Evolutionary conservation across 2,888 invertebrate genomes (phyloP), one percentile per base, ranked within the genome.

Genomic region (Mesorhabditis belari): DNA sequence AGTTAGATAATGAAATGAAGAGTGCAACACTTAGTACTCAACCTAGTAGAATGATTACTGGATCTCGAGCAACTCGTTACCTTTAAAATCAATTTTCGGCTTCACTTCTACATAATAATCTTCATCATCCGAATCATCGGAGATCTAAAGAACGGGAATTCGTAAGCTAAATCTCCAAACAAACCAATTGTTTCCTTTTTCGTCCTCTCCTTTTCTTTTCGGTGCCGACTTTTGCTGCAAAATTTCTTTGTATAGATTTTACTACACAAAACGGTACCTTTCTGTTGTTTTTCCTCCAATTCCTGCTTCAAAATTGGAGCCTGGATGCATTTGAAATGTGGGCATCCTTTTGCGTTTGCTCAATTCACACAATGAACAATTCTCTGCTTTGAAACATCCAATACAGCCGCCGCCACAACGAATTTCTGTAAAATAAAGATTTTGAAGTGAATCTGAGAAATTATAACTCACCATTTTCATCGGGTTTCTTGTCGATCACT

Each of bases 361-460:
- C 81, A 82, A 61, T 88, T 88, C 12, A 80, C 89, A 89, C 73
- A 86, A 83, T 0, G 87, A 88, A 81, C 89, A 89, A 79, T 89
- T 88, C 72, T 88, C 87, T 0, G 83, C 85, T 60, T 87, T 83
- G 50, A 87, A 83, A 77, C 90, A 91, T 0, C 89, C 88, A 68
- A 86, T 87, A 80, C 90, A 91, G 62, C 87, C 86, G 0, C 90
- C 90, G 80, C 90, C 90, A 60, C 87, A 50, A 6, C 35, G 49
- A 21, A 26, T 25, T 17, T 49, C 58, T 51, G 19, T 17, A 21
- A 17, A 9, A 21, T 12, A 12, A 9, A n/a, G 44, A 44, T 9
- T 44, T 44, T n/a, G n/a, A n/a, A 44, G 44, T 9, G 44, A n/a
- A 44, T 12, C 12, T 9, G n/a, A 44, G n/a, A 44, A 9, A 12